Evolutionary conservation across 2,888 invertebrate genomes (phyloP), one percentile per base, ranked within the genome.

Genomic region (Helicoverpa assulta): DNA sequence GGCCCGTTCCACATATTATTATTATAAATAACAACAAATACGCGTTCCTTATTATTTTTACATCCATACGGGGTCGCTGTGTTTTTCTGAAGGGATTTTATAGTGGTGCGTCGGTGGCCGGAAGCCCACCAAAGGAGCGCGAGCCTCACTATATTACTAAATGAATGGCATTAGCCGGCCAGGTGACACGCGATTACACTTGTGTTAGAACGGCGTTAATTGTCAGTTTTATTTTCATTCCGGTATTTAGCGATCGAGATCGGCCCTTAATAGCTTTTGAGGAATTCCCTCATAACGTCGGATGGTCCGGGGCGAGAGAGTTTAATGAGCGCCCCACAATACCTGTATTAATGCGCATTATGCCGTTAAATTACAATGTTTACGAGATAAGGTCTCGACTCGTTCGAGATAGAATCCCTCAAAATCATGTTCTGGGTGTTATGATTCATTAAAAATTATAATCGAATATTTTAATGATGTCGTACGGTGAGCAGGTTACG

Each of bases 11-110:
- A 92, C 90, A 89, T 93, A 91, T 90, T 89, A 90, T 91, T 92
- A 92, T 91, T 92, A 91, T 92, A 90, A 91, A 92, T 90, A 92
- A 92, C 90, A 92, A 91, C 89, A 93, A 92, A 92, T 91, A 90
- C 90, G 85, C 85, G 86, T 88, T 88, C 81, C 87, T 88, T 91
- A 90, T 90, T 90, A 89, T 89, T 90, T 91, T 88, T 88, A 88
- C 85, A 88, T 90, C 84, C 84, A 84, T 87, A 81, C 74, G 78
- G 83, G 82, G 74, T 69, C 78, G 82, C 80, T 84, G 80, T 73
- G 84, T 88, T 90, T 88, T 88, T 86, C 72, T 70, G 82, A 86
- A 87, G 85, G 80, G 85, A 71, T 84, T 86, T 85, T 84, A 80
- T 81, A 73, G 74, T 73, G 73, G 70, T 72, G 70, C 67, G 67